phyloP scores from a whole-genome alignment of 1,140 invertebrate genomes.

The Pogonomyrmex californicus region DNA sequence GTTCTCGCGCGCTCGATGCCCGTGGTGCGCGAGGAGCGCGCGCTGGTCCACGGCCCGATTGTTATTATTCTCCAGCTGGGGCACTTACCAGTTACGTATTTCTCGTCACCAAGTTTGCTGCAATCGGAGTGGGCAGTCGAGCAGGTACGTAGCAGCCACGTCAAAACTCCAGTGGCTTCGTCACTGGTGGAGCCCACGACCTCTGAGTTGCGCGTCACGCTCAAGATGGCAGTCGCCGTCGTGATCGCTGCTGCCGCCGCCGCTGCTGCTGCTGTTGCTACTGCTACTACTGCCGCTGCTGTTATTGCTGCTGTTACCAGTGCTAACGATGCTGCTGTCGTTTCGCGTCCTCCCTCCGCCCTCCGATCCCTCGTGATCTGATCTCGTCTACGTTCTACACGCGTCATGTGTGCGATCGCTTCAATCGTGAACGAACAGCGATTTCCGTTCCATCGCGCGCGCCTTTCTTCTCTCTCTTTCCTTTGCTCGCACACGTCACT shows the following conservation, averaged over 20 bases:
- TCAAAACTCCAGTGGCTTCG: conserved; percentile 96
- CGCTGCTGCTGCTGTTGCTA: neutral
- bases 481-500: neutral
- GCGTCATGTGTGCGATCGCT: neutral
- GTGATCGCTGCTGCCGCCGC: conserved; percentile 44
- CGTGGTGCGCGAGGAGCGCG: conserved; percentile 54
- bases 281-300: neutral
- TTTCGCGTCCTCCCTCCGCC: neutral
- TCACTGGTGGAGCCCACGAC: conserved; percentile 92
- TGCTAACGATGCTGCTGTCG: neutral
- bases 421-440: neutral
- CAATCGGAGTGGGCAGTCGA: conserved; percentile 96
- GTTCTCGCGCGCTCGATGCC: neutral
- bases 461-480: neutral
- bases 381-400: neutral
- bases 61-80: conserved; percentile 89
- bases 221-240: conserved; percentile 88
- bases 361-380: conserved; percentile 35
- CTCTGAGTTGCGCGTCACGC: conserved; percentile 90
- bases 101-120: conserved; percentile 97
- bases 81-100: conserved; percentile 97
- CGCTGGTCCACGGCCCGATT: conserved; percentile 89
- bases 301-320: neutral
- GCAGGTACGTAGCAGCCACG: conserved; percentile 97
- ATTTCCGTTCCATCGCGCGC: neutral